These are phyloP conservation scores for Parazoanthus atlanticus DNA, from an alignment of 92 coral and sea anemone genomes.

Conservation along the genomic window DNA sequence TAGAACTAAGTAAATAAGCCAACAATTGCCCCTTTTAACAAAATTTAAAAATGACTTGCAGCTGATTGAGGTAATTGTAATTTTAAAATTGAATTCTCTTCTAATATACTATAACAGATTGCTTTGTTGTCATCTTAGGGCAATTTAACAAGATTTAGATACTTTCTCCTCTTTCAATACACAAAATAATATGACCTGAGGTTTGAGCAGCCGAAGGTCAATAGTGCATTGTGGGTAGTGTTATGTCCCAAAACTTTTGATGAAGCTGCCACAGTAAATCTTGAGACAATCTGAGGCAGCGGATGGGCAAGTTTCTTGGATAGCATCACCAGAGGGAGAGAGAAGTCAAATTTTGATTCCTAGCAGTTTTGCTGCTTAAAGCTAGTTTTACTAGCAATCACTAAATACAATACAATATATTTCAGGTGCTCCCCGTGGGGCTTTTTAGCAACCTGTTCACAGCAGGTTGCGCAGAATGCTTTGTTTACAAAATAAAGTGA, in stretches of 20 bases:
- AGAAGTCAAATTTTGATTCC: background rate
- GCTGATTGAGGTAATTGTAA: background rate
- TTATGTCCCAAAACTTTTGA: background rate
- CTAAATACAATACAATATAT: too few relatives aligned
- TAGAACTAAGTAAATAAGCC: background rate
- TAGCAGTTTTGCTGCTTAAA: background rate
- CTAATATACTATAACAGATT: background rate
- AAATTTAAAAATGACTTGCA: background rate
- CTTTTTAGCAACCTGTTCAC: too few relatives aligned
- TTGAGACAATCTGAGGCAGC: background rate
- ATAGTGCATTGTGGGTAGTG: background rate
- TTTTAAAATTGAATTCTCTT: background rate
- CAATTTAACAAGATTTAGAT: background rate
- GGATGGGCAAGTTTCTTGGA: conserved; percentile 3
- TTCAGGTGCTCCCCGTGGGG: too few relatives aligned
- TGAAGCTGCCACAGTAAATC: conserved; percentile 21
- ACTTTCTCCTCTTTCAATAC: background rate
- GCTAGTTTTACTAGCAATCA: background rate
- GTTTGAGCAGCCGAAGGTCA: background rate
- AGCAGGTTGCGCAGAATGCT: too few relatives aligned
- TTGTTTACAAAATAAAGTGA: background rate
- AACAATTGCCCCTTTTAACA: too few relatives aligned
- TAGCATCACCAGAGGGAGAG: background rate
- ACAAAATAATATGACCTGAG: background rate
- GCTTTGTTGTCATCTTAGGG: background rate